Conservation (phyloP, 1,140 invertebrate genomes). For the Tetramorium parvispinum region DNA sequence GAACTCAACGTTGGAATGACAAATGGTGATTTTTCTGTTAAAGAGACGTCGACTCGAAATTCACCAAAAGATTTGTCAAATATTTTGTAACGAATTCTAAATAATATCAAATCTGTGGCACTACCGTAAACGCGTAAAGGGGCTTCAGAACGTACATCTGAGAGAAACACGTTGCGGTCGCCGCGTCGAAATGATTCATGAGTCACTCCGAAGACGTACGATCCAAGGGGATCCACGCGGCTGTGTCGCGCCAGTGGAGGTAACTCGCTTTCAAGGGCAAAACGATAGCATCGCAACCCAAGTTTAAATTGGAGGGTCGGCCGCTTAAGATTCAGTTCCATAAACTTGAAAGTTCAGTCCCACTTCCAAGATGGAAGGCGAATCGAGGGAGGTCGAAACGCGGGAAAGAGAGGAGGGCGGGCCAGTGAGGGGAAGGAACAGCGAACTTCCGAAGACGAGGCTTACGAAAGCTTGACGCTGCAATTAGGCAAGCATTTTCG, state of each 20-base stretch:
- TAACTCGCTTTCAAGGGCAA: constrained; percentile 71
- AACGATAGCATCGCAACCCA: constrained; percentile 68
- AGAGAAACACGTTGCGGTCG: background rate
- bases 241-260: constrained; percentile 11
- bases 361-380: constrained; percentile 52
- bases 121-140: background rate
- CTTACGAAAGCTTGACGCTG: constrained; percentile 54
- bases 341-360: constrained; percentile 74
- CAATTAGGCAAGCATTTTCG: constrained; percentile 76
- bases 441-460: constrained; percentile 50
- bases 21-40: background rate
- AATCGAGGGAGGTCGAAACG: background rate
- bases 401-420: background rate
- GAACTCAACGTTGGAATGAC: background rate
- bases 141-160: background rate
- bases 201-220: constrained; percentile 12
- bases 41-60: background rate
- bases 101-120: background rate
- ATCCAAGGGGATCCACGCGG: constrained; percentile 44
- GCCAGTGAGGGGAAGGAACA: background rate
- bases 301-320: constrained; percentile 75
- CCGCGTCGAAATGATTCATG: constrained; percentile 32
- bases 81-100: background rate
- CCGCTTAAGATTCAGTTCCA: constrained; percentile 76
- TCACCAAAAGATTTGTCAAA: background rate